These are phyloP conservation scores for Drosophila austrosaltans DNA, from an alignment of 2,888 invertebrate genomes.

Conservation along the genomic window DNA sequence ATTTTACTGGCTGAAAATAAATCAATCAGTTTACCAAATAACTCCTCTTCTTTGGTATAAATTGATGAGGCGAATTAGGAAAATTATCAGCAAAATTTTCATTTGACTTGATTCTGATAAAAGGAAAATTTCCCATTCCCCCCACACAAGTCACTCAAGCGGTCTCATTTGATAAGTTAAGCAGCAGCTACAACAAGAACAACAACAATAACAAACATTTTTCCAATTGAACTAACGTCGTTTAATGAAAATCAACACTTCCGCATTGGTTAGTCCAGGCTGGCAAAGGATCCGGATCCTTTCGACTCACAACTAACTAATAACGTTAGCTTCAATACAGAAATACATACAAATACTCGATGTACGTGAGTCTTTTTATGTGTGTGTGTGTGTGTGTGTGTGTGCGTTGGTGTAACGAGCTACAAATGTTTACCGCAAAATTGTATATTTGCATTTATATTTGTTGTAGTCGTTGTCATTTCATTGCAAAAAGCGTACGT, in stretches of 20 bases:
- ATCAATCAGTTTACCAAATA: slow-evolving; percentile 2
- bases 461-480: slow-evolving; percentile 57
- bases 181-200: slow-evolving; percentile 17
- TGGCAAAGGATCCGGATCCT: slow-evolving; percentile 19
- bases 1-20: neutral
- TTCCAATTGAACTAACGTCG: slow-evolving; percentile 68
- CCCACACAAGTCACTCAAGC: slow-evolving; percentile 52
- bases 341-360: neutral
- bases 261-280: slow-evolving; percentile 54
- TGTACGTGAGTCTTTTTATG: slow-evolving; percentile 21
- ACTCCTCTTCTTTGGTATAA: slow-evolving; percentile 4
- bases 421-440: slow-evolving; percentile 71
- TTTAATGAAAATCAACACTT: slow-evolving; percentile 76
- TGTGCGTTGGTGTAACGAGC: slow-evolving; percentile 57
- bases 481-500: slow-evolving; percentile 64
- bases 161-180: slow-evolving; percentile 74
- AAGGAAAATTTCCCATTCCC: slow-evolving; percentile 21
- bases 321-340: slow-evolving; percentile 24
- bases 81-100: slow-evolving; percentile 65
- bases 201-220: slow-evolving; percentile 54
- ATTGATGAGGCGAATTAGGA: slow-evolving; percentile 41
- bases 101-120: slow-evolving; percentile 58
- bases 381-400: slow-evolving; percentile 27
- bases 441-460: slow-evolving; percentile 71
- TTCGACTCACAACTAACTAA: slow-evolving; percentile 34